These are phyloP conservation scores for Drosophila novamexicana DNA, from an alignment of 1,140 invertebrate genomes.

Conservation along the genomic window DNA sequence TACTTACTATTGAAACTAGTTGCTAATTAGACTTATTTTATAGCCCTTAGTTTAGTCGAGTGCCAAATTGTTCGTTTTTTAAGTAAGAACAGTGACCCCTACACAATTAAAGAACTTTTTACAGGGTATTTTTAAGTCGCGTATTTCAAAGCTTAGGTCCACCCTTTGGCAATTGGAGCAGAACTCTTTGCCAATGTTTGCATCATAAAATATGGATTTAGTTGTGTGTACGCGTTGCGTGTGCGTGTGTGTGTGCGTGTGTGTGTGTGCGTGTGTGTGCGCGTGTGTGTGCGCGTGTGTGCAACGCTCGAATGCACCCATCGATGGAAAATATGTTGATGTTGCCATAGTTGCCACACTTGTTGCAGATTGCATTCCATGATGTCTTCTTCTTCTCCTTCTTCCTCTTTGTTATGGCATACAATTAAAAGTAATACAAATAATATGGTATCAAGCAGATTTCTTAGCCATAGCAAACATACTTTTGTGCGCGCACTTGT, in stretches of 20 bases:
- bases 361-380: conserved; percentile 37
- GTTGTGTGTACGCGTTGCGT: conserved; percentile 8
- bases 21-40: too few relatives aligned
- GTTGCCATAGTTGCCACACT: conserved; percentile 31
- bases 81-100: too few relatives aligned
- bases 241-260: conserved; percentile 6
- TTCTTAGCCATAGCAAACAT: conserved; percentile 29
- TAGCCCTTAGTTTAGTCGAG: too few relatives aligned
- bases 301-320: conserved; percentile 41
- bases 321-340: conserved; percentile 37
- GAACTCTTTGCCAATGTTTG: conserved; percentile 54
- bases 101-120: background rate
- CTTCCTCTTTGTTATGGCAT: background rate
- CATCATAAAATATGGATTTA: conserved; percentile 72
- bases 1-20: too few relatives aligned
- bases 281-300: conserved; percentile 12
- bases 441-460: conserved; percentile 1
- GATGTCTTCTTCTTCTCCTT: conserved; percentile 4
- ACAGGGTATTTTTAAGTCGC: conserved; percentile 4
- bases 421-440: conserved; percentile 3
- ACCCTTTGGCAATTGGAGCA: conserved; percentile 30
- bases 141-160: conserved; percentile 1
- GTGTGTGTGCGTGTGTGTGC: conserved; percentile 10
- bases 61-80: too few relatives aligned
- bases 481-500: conserved; percentile 13